Conservation (phyloP, 1,140 invertebrate species). For the Anthonomus grandis region DNA sequence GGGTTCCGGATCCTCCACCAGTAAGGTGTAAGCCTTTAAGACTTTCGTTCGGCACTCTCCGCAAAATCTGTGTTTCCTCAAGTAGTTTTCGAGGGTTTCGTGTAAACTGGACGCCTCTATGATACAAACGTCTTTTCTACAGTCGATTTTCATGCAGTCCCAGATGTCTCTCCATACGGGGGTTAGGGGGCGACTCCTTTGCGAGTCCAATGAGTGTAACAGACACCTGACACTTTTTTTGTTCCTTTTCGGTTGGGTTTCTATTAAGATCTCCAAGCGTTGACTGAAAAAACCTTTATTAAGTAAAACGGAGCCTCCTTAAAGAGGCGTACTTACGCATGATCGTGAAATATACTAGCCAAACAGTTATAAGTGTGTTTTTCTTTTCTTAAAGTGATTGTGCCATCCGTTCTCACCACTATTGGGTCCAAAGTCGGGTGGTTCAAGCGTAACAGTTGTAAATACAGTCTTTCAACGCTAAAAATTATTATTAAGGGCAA, state of each 20-base stretch:
- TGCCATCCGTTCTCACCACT: conserved; percentile 64
- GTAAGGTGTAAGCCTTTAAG: conserved; percentile 71
- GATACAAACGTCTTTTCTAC: conserved; percentile 79
- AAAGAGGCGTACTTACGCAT: conserved; percentile 62
- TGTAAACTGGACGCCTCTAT: conserved; percentile 79
- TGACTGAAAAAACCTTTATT: conserved; percentile 53
- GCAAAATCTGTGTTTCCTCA: conserved; percentile 90
- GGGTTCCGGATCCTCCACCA: conserved; percentile 80
- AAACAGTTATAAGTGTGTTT: conserved; percentile 72
- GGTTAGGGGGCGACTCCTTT: conserved; percentile 67
- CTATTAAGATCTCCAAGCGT: conserved; percentile 71
- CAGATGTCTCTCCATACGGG: conserved; percentile 78
- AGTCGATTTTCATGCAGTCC: conserved; percentile 81
- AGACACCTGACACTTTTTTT: conserved; percentile 84
- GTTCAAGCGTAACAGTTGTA: conserved; percentile 74
- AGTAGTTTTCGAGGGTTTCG: conserved; percentile 81
- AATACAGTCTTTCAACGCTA: conserved; percentile 83
- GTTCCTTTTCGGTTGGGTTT: conserved; percentile 72
- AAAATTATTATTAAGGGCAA: background rate
- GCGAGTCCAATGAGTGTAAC: conserved; percentile 83
- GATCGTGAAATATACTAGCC: conserved; percentile 79
- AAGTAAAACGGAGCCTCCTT: background rate
- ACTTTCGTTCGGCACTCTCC: conserved; percentile 90
- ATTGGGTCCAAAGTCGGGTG: conserved; percentile 81
- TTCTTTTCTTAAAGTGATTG: conserved; percentile 73